A percentile compares a stretch with the other conserved stretches of the same genome.
These are phyloP conservation scores for Dendronephthya gigantea DNA, from an alignment of 64 coral and sea anemone genomes.

Conservation along the genomic window DNA sequence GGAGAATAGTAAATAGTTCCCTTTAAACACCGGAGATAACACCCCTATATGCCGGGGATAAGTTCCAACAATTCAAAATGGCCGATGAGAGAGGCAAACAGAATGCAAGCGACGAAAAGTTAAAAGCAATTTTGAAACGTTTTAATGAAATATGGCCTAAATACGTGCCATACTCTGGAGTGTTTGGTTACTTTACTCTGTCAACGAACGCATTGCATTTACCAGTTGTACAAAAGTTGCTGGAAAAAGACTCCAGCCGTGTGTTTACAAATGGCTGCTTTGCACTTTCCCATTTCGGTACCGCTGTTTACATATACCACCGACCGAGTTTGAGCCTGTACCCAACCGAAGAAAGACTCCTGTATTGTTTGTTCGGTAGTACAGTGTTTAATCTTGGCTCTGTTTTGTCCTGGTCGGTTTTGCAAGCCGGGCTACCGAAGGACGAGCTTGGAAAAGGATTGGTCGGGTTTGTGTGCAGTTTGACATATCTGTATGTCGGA, in stretches of 20 bases:
- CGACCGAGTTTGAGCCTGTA: not conserved
- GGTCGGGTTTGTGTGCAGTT: not conserved
- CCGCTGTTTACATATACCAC: not conserved
- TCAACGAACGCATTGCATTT: not conserved
- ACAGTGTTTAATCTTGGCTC: constrained; percentile 1
- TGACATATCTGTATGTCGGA: not conserved
- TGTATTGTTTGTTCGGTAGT: constrained; percentile 3
- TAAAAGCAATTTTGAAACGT: not conserved
- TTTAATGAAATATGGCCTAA: not conserved
- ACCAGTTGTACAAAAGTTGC: not conserved
- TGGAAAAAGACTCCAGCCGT: not conserved
- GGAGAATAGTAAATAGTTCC: too few species aligned
- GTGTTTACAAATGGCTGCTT: not conserved
- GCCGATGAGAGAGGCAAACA: not conserved
- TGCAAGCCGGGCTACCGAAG: not conserved
- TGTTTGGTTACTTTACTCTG: not conserved
- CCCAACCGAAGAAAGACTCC: not conserved
- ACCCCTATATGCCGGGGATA: too few species aligned
- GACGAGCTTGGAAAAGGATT: not conserved
- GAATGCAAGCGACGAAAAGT: not conserved
- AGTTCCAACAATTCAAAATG: not conserved
- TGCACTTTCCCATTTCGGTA: not conserved
- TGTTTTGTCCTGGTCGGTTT: not conserved
- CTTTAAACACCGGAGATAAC: too few species aligned
- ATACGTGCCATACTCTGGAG: not conserved